A percentile compares a stretch with the other conserved stretches of the same genome.
Evolutionary conservation across 2,888 invertebrate species (phyloP).

Genomic region (Oscheius onirici): DNA sequence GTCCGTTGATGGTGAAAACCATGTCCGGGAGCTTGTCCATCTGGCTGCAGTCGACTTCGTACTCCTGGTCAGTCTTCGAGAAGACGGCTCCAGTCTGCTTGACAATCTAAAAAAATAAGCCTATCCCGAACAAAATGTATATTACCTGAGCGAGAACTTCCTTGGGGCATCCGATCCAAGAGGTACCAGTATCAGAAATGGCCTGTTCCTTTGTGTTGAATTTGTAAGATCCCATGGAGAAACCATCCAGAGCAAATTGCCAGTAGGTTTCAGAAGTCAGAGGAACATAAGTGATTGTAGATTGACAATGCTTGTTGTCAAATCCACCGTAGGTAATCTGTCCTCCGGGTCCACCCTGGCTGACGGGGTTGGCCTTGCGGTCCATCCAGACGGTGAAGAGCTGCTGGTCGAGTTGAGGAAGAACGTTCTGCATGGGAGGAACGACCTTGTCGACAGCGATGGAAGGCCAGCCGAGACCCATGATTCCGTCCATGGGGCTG

Average conservation of each 20-base stretch:
- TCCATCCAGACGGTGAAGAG: constrained; percentile 93
- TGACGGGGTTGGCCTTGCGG: constrained; percentile 36
- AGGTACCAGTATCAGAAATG: constrained; percentile 66
- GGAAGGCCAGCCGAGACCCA: constrained; percentile 68
- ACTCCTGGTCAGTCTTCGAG: constrained; percentile 48
- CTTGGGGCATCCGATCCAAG: constrained; percentile 57
- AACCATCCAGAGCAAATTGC: constrained; percentile 62
- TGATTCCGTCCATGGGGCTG: constrained; percentile 65
- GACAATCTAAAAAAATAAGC: constrained; percentile 43
- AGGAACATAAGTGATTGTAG: constrained; percentile 55
- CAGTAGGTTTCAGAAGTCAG: constrained; percentile 62
- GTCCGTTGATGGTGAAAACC: constrained; percentile 58
- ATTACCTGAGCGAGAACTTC: constrained; percentile 36
- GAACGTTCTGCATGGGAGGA: constrained; percentile 92
- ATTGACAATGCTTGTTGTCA: constrained; percentile 57
- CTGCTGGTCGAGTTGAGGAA: constrained; percentile 80
- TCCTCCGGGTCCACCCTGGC: constrained; percentile 29
- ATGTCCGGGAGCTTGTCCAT: constrained; percentile 49
- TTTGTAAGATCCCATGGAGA: constrained; percentile 52
- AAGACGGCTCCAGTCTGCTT: constrained; percentile 50
- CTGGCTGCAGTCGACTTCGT: constrained; percentile 57
- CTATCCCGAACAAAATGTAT: too few species aligned
- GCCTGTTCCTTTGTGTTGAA: constrained; percentile 45
- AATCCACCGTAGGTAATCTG: constrained; percentile 58
- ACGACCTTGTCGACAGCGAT: constrained; percentile 88